These are phyloP conservation scores for Harpagoxenus sublaevis DNA, from an alignment of 2,888 invertebrate genomes.

Conservation along the genomic window DNA sequence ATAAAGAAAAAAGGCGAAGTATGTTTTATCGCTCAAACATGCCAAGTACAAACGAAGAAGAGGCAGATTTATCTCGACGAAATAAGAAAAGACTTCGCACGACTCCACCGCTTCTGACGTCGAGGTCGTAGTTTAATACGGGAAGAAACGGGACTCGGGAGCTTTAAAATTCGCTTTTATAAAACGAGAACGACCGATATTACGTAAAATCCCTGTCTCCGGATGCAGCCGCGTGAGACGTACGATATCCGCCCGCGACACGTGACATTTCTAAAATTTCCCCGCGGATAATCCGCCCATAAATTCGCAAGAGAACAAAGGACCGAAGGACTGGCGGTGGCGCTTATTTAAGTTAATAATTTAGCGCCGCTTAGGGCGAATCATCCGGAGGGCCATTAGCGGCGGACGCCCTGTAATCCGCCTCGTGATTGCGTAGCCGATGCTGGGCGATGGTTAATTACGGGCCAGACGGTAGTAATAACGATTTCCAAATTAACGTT, in stretches of 20 bases:
- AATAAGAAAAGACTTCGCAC: not conserved
- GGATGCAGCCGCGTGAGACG: not conserved
- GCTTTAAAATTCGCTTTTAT: not conserved
- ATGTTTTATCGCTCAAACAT: not conserved
- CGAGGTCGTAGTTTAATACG: not conserved
- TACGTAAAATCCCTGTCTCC: conserved; percentile 20
- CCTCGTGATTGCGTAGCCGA: conserved; percentile 57
- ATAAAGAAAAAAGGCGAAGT: too few species aligned
- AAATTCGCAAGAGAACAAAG: conserved; percentile 31
- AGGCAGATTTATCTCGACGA: not conserved
- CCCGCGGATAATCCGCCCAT: conserved; percentile 37
- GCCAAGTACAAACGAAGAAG: too few species aligned
- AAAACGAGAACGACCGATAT: not conserved
- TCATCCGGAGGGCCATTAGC: conserved; percentile 57
- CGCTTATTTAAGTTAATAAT: conserved; percentile 66
- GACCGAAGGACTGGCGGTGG: conserved; percentile 3
- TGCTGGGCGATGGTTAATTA: conserved; percentile 63
- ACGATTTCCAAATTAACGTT: conserved; percentile 57
- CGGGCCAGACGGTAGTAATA: conserved; percentile 57
- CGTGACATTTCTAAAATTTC: conserved; percentile 21
- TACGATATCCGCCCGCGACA: not conserved
- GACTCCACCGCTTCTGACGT: not conserved
- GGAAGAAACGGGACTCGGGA: too few species aligned
- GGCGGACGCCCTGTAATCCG: conserved; percentile 56
- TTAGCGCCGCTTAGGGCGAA: conserved; percentile 58